These are phyloP conservation scores for Drosophila pectinifera DNA, from an alignment of 1,140 invertebrate species.

Conservation along the genomic window DNA sequence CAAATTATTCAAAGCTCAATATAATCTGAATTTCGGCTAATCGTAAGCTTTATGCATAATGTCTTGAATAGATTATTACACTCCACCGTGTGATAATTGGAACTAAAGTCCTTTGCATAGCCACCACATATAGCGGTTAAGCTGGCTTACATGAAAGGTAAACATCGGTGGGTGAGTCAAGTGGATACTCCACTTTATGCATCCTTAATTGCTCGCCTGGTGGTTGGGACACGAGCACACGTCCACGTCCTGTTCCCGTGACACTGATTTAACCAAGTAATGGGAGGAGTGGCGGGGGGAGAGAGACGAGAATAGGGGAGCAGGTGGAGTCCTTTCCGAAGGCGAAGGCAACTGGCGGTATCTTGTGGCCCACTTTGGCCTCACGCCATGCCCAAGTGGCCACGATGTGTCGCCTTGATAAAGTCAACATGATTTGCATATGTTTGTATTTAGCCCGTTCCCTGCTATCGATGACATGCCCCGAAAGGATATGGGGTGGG, in stretches of 20 bases:
- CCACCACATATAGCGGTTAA: slow-evolving; percentile 49
- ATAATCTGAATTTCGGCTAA: background rate
- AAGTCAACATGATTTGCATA: slow-evolving; percentile 58
- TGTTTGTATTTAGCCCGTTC: slow-evolving; percentile 39
- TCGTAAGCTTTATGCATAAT: background rate
- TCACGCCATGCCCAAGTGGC: slow-evolving; percentile 56
- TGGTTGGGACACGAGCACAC: slow-evolving; percentile 39
- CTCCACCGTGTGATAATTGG: background rate
- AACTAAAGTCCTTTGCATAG: background rate
- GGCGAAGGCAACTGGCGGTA: slow-evolving; percentile 30
- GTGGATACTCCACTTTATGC: slow-evolving; percentile 80
- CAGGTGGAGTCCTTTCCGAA: slow-evolving; percentile 12
- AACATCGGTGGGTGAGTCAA: slow-evolving; percentile 55
- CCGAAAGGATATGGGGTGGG: background rate
- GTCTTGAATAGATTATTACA: background rate
- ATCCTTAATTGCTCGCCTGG: slow-evolving; percentile 76
- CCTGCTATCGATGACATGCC: slow-evolving; percentile 16
- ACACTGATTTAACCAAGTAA: slow-evolving; percentile 67
- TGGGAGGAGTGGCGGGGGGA: background rate
- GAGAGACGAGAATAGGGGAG: slow-evolving; percentile 5
- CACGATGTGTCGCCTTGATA: slow-evolving; percentile 61
- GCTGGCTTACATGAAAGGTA: slow-evolving; percentile 34
- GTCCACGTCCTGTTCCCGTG: slow-evolving; percentile 71
- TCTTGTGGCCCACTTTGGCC: slow-evolving; percentile 40
- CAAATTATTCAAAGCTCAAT: background rate